Evolutionary conservation across 2,797 vertebrate species (phyloP), one percentile per base, ranked within the genome.

Genomic region (Spea hammondii): DNA sequence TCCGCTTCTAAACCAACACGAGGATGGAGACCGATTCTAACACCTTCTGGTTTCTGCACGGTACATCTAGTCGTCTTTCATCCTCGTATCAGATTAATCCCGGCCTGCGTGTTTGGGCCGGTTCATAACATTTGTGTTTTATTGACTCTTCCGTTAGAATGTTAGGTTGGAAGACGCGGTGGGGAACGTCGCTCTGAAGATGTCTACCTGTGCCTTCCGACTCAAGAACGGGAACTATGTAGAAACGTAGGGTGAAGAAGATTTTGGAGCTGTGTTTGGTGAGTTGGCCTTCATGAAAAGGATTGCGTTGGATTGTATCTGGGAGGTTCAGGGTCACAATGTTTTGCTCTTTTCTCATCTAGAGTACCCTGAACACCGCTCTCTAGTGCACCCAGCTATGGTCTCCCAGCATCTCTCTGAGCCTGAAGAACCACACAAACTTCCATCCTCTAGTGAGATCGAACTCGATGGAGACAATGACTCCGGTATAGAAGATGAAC

Each of bases 401-500:
- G 87, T 91, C 90, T 89, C 88, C 84, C 86, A 89, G 74, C 84
- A 70, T 47, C 76, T 86, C 5, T 87, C 87, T 78, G 86, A 87
- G 66, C 81, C 90, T 67, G 88, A 88, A 85, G 88, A 88, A 74
- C 85, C 79, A 84, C 85, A 85, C 86, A 91, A 92, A 87, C 91
- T 88, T 84, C 91, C 85, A 88, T 89, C 89, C 75, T 92, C 89
- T 82, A 85, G 90, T 83, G 91, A 90, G 84, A 85, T 86, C 83
- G 88, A 93, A 74, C 87, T 88, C 62, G 93, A 95, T 80, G 89
- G 93, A 54, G 94, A 96, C 88, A 90, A 92, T 87, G 94, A 96
- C 88, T 97, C 95, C 68, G 95, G 94, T 82, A 83, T 91, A 84
- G 93, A 96, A 85, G 95, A 96, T 86, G 95, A 96, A 72, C 64